Evolutionary conservation across 2,888 invertebrate genomes (phyloP), one percentile per base, ranked within the genome.

Genomic region (Achlya flavicornis): DNA sequence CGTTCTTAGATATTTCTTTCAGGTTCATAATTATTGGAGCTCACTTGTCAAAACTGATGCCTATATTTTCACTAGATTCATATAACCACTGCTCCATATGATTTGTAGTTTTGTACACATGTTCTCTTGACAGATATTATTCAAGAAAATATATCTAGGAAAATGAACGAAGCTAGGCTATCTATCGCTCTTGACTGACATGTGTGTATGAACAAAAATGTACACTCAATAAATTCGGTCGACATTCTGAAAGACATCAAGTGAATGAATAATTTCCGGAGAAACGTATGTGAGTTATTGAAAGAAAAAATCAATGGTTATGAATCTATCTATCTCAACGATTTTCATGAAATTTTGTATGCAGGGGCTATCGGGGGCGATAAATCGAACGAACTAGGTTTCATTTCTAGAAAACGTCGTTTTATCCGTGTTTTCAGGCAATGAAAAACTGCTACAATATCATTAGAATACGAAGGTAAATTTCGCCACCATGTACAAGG

Each of bases 81-180:
- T 53, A n/a, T 53, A 19, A 19, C 10, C 53, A 10, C 10, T 10
- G 10, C 10, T 19, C 3, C 8, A 53, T 19, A 53, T 19, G 10
- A 19, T 19, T 16, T 53, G 53, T 19, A 19, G 10, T 10, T 19
- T 16, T 53, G 53, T 19, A 19, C 53, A 16, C 48, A 48, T 53
- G 35, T 59, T 59, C 3, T 16, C 35, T 16, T 38, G 58, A 59
- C 58, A 59, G 58, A 38, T 38, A 35, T 16, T 35, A 33, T 59
- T 59, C 38, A 38, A 38, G 58, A 38, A 59, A 59, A 59, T 12
- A 33, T 35, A 14, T 53, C 1, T 59, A 59, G 58, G 16, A 38
- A 3, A 38, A 16, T 38, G 16, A n/a, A 38, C 26, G 38, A 35
- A 19, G 11, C 58, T 58, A n/a, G 8, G 3, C 58, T 53, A 19